Evolutionary conservation across 2,113 vertebrate genomes (phyloP).

Genomic region (Chunga burmeisteri): DNA sequence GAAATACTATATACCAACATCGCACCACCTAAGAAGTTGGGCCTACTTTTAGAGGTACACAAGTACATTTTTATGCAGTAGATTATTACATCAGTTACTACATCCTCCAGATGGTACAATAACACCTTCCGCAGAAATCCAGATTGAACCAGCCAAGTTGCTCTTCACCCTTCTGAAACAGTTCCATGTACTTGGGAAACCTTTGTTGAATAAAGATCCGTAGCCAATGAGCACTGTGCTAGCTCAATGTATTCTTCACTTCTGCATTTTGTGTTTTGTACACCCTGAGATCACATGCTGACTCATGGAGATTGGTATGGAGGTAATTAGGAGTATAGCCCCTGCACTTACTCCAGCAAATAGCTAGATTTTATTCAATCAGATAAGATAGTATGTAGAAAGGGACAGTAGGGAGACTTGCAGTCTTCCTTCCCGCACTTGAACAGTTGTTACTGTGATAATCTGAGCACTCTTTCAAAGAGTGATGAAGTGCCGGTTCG

Average conservation of each 20-base stretch:
- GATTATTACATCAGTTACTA: not conserved
- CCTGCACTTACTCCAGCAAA: not conserved
- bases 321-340: not conserved
- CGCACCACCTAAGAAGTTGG: not conserved
- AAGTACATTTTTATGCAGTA: not conserved
- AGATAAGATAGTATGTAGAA: not conserved
- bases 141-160: not conserved
- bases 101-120: not conserved
- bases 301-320: not conserved
- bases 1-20: not conserved
- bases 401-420: not conserved
- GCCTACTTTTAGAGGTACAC: not conserved
- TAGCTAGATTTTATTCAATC: not conserved
- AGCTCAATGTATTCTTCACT: not conserved
- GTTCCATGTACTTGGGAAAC: not conserved
- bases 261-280: not conserved
- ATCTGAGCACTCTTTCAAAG: not conserved
- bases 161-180: not conserved
- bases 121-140: not conserved
- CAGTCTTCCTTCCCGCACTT: not conserved
- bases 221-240: not conserved
- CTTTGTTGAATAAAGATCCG: not conserved
- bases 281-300: not conserved
- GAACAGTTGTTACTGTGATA: not conserved
- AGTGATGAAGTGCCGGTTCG: not conserved